These are phyloP conservation scores for Pseudorhiza aurosa DNA, from an alignment of 30 jellyfish, hydroid and myxozoan species.

Conservation along the genomic window DNA sequence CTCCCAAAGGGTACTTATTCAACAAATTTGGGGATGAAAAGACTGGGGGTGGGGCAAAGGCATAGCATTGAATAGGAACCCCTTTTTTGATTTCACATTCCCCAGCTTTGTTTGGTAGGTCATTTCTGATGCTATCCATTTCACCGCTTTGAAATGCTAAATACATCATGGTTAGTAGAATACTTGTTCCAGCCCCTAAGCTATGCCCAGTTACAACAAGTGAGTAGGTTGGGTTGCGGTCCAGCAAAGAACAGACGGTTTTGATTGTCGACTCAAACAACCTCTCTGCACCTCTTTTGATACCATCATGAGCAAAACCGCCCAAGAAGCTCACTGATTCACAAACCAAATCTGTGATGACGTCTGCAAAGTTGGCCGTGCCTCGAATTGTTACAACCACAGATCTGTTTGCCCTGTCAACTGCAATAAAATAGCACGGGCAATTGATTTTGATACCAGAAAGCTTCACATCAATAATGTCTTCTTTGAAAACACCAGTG, in stretches of 20 bases:
- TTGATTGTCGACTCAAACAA: slow-evolving; percentile 43
- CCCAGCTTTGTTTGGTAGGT: slow-evolving; percentile 23
- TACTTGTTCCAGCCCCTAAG: slow-evolving; percentile 58
- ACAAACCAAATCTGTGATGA: slow-evolving; percentile 53
- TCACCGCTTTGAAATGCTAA: slow-evolving; percentile 46
- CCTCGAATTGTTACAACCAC: slow-evolving; percentile 59
- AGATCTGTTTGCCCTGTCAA: slow-evolving; percentile 23
- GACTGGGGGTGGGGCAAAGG: slow-evolving; percentile 73
- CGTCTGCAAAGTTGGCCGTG: slow-evolving; percentile 62
- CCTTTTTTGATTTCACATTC: slow-evolving; percentile 5
- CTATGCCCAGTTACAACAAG: slow-evolving; percentile 59
- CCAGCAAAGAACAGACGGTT: slow-evolving; percentile 28
- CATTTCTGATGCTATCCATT: slow-evolving; percentile 2
- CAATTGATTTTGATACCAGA: slow-evolving; percentile 39
- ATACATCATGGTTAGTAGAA: slow-evolving; percentile 50
- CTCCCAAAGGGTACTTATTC: neutral
- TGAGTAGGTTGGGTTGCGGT: slow-evolving; percentile 25
- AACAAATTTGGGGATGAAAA: slow-evolving; percentile 7
- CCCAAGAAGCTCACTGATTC: slow-evolving; percentile 50
- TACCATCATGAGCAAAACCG: slow-evolving; percentile 66
- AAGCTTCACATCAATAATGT: slow-evolving; percentile 15
- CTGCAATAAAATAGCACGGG: slow-evolving; percentile 51
- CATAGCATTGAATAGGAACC: slow-evolving; percentile 45
- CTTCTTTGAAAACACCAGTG: slow-evolving; percentile 44
- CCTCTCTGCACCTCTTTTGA: slow-evolving; percentile 56